Evolutionary conservation across 92 coral and sea anemone genomes (phyloP).

Genomic region (Bergia puertoricense): DNA sequence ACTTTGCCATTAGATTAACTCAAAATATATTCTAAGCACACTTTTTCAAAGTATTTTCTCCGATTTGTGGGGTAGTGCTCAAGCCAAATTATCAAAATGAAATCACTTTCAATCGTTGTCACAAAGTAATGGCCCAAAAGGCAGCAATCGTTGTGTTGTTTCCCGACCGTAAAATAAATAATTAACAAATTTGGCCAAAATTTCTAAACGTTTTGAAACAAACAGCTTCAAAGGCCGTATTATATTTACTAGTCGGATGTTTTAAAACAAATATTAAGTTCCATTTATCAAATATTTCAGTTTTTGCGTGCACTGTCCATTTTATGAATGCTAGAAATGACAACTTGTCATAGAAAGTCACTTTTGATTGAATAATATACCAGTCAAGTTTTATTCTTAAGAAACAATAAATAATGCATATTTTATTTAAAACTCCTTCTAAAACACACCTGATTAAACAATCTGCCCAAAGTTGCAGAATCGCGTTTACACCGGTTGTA

Average conservation of each 20-base stretch:
- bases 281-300: too few species aligned
- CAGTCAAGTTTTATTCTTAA: neutral
- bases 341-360: neutral
- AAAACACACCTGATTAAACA: neutral
- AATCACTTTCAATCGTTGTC: neutral
- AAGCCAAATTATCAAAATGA: too few species aligned
- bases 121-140: neutral
- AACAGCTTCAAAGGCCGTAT: neutral
- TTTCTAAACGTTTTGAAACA: too few species aligned
- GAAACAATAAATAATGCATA: too few species aligned
- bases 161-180: neutral
- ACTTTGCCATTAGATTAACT: neutral
- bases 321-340: neutral
- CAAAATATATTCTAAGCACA: neutral
- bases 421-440: neutral
- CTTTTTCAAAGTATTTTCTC: too few species aligned
- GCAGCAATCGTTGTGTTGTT: neutral
- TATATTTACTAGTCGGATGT: too few species aligned
- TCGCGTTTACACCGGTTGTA: neutral
- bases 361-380: too few species aligned
- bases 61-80: neutral
- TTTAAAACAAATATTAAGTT: too few species aligned
- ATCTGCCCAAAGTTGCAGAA: neutral
- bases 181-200: too few species aligned
- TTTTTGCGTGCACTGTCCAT: too few species aligned